These are phyloP conservation scores for Acanthosepion pharaonis DNA, from an alignment of 2,888 invertebrate species.

Conservation along the genomic window DNA sequence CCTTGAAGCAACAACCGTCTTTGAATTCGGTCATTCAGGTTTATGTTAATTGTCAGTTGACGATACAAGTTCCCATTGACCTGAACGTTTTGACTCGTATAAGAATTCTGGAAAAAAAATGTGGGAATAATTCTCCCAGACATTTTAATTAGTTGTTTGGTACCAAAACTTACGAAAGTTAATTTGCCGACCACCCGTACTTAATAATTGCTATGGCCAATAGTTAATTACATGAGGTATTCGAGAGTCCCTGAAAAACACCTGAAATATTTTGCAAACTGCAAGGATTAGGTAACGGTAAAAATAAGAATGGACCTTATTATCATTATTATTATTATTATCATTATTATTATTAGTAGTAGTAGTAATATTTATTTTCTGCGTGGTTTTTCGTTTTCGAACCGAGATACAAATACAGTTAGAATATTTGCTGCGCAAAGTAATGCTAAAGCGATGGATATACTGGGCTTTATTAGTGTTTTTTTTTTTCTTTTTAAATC, in stretches of 20 bases:
- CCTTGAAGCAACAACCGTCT: no score
- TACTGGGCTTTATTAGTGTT: no score
- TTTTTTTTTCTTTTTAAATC: no score
- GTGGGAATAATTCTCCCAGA: not conserved
- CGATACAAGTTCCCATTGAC: not conserved
- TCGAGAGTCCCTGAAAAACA: not conserved
- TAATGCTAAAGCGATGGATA: no score
- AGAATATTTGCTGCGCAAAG: no score
- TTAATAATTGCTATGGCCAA: not conserved
- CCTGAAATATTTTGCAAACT: no score
- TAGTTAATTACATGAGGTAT: not conserved
- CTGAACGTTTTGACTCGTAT: not conserved
- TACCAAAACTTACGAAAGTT: not conserved
- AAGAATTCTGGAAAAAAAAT: not conserved
- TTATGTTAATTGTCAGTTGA: not conserved
- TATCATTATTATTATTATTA: no score
- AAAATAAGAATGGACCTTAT: no score
- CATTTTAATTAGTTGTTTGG: not conserved
- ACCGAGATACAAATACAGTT: no score
- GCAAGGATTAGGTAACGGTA: not conserved
- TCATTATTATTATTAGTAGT: no score
- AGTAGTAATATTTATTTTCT: no score
- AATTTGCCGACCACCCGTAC: not conserved
- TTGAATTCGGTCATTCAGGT: not conserved
- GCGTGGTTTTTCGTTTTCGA: no score